Base-by-base conservation (phyloP, 2,888 invertebrate species). In the Dicranocentrus wangi region DNA sequence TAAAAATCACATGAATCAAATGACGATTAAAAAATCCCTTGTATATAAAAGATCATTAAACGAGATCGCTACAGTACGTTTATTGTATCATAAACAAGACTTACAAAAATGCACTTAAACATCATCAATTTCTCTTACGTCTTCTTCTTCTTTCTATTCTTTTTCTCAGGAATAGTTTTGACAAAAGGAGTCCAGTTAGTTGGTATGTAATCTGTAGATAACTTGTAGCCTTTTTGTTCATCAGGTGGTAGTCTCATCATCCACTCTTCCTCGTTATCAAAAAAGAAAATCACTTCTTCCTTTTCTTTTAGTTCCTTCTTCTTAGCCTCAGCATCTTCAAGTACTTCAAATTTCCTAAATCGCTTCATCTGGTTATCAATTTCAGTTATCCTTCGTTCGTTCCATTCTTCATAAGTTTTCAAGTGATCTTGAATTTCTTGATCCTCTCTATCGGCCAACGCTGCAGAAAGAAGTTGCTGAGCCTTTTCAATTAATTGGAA, bases 251-350 rank as follows among this genome's bases (percentile, higher is more conserved):
- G 72, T 58, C 79, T 63, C 85, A 86, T 83, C 85, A 86, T 85
- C 86, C 86, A 86, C 72, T 92, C 88, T 51, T 94, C 94, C 88
- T 94, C 92, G 87, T 94, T 93, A 81, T 95, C 94, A 89, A 95
- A 95, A 91, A 93, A 95, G 78, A 89, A 90, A 7, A 90, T 87
- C 2, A 89, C 91, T 80, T 91, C 90, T 87, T 95, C 94, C 87
- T 91, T 92, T 25, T 91, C 89, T 76, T 90, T 86, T 82, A 94
- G 88, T 55, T 91, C 89, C 68, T 91, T 89, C 87, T 92, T 92
- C 80, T 92, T 90, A 60, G 90, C 88, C 86, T 92, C 91, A 86
- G 94, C 90, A 79, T 92, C 90, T 15, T 89, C 87, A 5, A 92
- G 86, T 71, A 91, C 89, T 82, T 90, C 85, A 39, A 88, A 87